phyloP scores from a whole-genome alignment of 1,140 invertebrate genomes.

The Phthorimaea operculella region DNA sequence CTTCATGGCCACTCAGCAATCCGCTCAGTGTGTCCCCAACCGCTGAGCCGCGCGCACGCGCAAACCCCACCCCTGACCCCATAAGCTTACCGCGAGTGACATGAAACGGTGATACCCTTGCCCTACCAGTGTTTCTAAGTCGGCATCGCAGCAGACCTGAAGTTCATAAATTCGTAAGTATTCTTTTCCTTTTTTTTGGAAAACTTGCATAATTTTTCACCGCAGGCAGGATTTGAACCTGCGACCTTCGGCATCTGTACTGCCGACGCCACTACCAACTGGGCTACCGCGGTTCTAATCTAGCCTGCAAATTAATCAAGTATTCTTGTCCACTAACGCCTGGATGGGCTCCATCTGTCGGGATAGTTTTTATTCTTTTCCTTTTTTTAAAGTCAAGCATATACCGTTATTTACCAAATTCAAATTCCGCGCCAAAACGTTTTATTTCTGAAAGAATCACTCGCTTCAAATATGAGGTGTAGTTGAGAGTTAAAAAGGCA shows the following conservation, averaged over 20 bases:
- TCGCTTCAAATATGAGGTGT: not conserved
- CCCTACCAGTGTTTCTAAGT: not conserved
- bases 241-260: no score
- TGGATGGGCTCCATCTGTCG: no score
- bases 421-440: not conserved
- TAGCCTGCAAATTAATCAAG: no score
- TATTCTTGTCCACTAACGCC: no score
- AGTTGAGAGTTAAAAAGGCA: conserved; percentile 3
- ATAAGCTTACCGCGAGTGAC: conserved; percentile 37
- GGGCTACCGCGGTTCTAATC: no score
- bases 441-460: not conserved
- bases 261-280: no score
- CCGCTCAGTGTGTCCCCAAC: conserved; percentile 54
- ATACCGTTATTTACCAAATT: not conserved
- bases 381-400: no score
- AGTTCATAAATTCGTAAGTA: conserved; percentile 40
- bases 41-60: conserved; percentile 47
- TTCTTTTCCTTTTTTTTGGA: conserved; percentile 6
- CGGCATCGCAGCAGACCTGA: conserved; percentile 22
- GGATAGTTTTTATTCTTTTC: conserved; percentile 20
- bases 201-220: no score
- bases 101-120: conserved; percentile 33
- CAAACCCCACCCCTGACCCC: conserved; percentile 21
- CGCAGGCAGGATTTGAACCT: no score
- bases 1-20: conserved; percentile 49